Evolutionary conservation across 2,888 invertebrate genomes (phyloP).

Genomic region (Idaea biselata): DNA sequence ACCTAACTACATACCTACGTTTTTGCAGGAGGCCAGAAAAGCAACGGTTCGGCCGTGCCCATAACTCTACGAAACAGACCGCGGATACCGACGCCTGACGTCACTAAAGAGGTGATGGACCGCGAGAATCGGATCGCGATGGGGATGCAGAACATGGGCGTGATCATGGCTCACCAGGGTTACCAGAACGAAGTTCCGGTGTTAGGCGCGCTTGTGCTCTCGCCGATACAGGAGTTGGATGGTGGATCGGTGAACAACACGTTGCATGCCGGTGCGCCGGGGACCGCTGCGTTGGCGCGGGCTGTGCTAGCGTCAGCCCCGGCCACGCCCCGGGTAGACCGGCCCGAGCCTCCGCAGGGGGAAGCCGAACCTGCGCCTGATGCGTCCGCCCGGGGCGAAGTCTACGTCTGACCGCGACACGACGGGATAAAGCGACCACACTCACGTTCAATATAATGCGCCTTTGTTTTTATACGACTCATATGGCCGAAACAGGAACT

Average conservation of each 20-base stretch:
- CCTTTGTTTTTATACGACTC: too few relatives aligned
- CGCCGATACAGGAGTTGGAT: constrained; percentile 92
- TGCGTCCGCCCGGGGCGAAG: constrained; percentile 68
- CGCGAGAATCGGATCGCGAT: constrained; percentile 84
- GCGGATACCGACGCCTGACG: constrained; percentile 94
- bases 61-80: constrained; percentile 89
- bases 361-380: constrained; percentile 66
- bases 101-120: constrained; percentile 88
- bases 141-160: constrained; percentile 81
- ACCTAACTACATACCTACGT: not conserved
- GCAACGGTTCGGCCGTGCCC: constrained; percentile 85
- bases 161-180: constrained; percentile 85
- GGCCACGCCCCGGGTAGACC: constrained; percentile 77
- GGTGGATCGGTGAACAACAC: constrained; percentile 88
- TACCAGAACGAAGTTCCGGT: constrained; percentile 85
- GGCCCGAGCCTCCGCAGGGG: constrained; percentile 76
- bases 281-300: constrained; percentile 89
- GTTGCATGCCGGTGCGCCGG: constrained; percentile 85
- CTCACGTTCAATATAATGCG: not conserved
- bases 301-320: constrained; percentile 84
- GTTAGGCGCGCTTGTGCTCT: constrained; percentile 87
- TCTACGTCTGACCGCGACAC: constrained; percentile 54
- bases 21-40: constrained; percentile 82
- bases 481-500: too few relatives aligned
- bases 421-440: constrained; percentile 4